These are phyloP conservation scores for Leucoptera coffeella DNA, from an alignment of 2,888 invertebrate genomes.

Conservation along the genomic window DNA sequence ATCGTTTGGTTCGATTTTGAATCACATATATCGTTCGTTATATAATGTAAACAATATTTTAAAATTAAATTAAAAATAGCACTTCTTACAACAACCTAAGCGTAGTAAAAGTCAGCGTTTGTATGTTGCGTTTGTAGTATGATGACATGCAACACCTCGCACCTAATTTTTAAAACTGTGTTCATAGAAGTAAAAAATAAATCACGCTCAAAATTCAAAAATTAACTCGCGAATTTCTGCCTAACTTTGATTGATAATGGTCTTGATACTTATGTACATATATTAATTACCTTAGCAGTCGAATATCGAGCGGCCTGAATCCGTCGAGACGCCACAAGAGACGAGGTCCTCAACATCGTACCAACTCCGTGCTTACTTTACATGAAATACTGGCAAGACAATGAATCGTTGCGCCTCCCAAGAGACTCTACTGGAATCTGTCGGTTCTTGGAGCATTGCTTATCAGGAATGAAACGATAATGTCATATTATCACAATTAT, in stretches of 20 bases:
- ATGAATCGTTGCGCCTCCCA: background rate
- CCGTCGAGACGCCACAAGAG: background rate
- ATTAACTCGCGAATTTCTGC: background rate
- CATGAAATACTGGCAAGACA: background rate
- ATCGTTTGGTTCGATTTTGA: too few species aligned
- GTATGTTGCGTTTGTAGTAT: too few species aligned
- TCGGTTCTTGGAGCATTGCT: background rate
- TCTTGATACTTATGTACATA: background rate
- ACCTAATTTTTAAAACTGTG: background rate
- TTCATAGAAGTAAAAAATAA: background rate
- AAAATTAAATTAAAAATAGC: too few species aligned
- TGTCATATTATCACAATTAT: background rate
- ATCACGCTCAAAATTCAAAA: background rate
- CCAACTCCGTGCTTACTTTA: too few species aligned
- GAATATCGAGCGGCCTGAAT: conserved; percentile 1
- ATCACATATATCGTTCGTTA: too few species aligned
- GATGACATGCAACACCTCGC: background rate
- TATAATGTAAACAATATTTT: too few species aligned
- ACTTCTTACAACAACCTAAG: too few species aligned
- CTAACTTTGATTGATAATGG: background rate
- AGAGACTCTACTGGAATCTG: background rate
- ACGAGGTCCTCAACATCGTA: conserved; percentile 2
- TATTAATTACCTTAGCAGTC: conserved; percentile 1
- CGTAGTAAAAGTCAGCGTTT: too few species aligned
- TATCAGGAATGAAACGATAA: background rate